Base-by-base conservation (phyloP, 2,888 invertebrate species). In the Agonopterix alstromeriana region DNA sequence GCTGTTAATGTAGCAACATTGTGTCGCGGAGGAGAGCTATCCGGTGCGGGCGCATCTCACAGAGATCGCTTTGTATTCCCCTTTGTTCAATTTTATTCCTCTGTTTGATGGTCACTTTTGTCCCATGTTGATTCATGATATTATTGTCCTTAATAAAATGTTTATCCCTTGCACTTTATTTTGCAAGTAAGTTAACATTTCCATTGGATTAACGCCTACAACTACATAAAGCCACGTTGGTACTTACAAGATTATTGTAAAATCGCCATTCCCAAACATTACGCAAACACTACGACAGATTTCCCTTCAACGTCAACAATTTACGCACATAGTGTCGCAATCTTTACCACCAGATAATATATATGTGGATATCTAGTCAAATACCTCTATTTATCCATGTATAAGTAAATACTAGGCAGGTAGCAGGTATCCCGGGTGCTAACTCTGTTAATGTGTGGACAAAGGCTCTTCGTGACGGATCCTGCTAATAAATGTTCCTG, bases 401-500 rank as follows among this genome's bases (percentile, higher is more conserved):
- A 70, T 83, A 81, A 72, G 73, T 69, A 81, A 80, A 82, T 65
- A 27, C 27, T 27, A 81, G 49, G 65, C 74, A 79, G 78, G 78
- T 77, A 82, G 82, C 74, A 12, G 42, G 42, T 42, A 12, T 54
- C 54, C 76, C 79, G 75, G 81, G 77, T 68, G 87, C 83, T 88
- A 87, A 88, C 73, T 71, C 75, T 58, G 82, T 82, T 88, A 88
- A 88, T 86, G 81, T 79, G 79, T 82, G 79, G 82, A 87, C 87
- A 85, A 81, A 82, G 81, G 11, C 72, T 60, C 63, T 73, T 85
- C 86, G 86, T 85, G 87, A 87, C 83, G 71, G 67, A 67, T 73
- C 74, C 73, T 66, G 86, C 87, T 88, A 88, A 88, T 87, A 82
- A 80, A 82, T 70, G 71, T 85, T 86, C 86, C 81, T 76, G 84